Evolutionary conservation across 2,797 vertebrate species (phyloP), one percentile per base, ranked within the genome.

Genomic region (Cryptoblepharus egeriae): DNA sequence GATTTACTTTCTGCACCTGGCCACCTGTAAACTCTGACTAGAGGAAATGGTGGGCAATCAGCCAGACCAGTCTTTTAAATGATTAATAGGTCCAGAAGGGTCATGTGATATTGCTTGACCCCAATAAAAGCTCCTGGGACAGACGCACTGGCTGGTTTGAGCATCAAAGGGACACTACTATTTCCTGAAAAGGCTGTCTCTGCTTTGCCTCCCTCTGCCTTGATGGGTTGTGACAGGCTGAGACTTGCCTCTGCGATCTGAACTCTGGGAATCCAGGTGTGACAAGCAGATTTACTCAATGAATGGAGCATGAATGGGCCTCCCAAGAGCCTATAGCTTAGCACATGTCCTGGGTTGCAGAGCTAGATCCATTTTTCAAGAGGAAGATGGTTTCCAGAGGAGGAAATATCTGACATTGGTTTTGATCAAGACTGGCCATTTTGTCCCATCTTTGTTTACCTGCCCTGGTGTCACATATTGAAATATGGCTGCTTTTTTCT

Each of bases 391-490:
- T 61, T 75, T 37, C 74, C 26, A 61, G 73, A 61, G 24, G 37
- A 52, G 45, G 49, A 52, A 18, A 15, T 52, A 30, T 3, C 10
- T 52, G 63, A 52, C 30, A 79, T 75, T 83, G 37, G 1, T 2
- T 81, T 69, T 13, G 2, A 79, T n/a, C 16, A 49, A 15, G 8
- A 37, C 32, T 80, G 18, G 6, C 26, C 80, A 60, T 71, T 87
- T 81, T 57, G 67, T 5, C 6, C 11, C 24, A 37, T 49, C 85
- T 86, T 69, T 83, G 22, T 32, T 81, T 88, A 63, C n/a, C 65
- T 79, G 82, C 83, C 39, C 61, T 61, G 60, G 64, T 89, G 88
- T 83, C 85, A 77, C 55, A 58, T 87, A 88, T 42, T 10, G 84
- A 4, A 80, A 49, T 70, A 71, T 52, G 78, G 49, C 64, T 74